A percentile compares a stretch with the other conserved stretches of the same genome.
phyloP scores from a whole-genome alignment of 64 coral and sea anemone genomes.

The Cladopsammia gracilis region DNA sequence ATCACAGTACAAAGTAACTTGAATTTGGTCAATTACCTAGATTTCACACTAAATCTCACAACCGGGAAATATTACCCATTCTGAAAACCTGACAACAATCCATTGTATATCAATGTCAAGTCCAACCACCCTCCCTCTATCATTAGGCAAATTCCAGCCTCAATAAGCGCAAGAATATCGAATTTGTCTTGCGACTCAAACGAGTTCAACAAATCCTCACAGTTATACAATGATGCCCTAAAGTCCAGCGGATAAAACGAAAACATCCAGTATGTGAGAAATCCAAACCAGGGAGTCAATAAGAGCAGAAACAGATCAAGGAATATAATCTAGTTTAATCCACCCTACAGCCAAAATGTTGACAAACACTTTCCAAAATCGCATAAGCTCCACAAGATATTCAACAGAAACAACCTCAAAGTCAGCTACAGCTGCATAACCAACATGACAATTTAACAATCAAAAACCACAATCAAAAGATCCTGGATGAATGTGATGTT shows the following conservation, averaged over 20 bases:
- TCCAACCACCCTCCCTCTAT: constrained; percentile 13
- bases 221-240: not conserved
- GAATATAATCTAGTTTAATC: constrained; percentile 25
- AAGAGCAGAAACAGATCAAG: not conserved
- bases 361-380: no score
- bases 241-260: constrained; percentile 5
- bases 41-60: constrained; percentile 8
- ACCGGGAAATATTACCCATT: constrained; percentile 14
- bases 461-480: no score
- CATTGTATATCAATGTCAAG: constrained; percentile 8
- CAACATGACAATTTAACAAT: no score
- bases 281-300: not conserved
- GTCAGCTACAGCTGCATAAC: no score
- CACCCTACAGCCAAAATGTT: not conserved
- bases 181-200: not conserved
- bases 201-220: constrained; percentile 6
- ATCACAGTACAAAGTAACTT: constrained; percentile 12
- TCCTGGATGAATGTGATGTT: no score
- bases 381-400: no score
- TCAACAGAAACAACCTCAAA: no score
- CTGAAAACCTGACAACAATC: constrained; percentile 38
- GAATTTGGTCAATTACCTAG: constrained; percentile 1
- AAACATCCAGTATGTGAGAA: not conserved
- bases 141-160: not conserved
- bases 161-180: constrained; percentile 3